These are phyloP conservation scores for Dasypogon diadema DNA, from an alignment of 2,888 invertebrate species.

Conservation along the genomic window DNA sequence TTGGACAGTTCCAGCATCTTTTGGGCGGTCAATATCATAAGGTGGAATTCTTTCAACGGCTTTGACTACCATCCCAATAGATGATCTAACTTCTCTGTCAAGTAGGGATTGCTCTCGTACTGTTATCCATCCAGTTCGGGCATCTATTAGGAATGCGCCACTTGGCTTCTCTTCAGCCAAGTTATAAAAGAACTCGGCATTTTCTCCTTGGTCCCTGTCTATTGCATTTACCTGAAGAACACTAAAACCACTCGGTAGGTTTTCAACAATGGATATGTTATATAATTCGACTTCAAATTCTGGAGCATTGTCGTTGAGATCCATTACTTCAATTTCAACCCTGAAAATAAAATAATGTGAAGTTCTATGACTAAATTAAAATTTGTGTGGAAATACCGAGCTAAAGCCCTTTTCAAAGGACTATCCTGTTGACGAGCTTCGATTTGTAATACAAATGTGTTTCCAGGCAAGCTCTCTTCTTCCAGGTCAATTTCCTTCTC, in stretches of 20 bases:
- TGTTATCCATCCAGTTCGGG: constrained; percentile 86
- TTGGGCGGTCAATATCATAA: constrained; percentile 65
- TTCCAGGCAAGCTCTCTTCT: constrained; percentile 77
- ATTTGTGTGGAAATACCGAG: constrained; percentile 66
- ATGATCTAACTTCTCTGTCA: constrained; percentile 82
- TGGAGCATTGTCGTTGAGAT: constrained; percentile 86
- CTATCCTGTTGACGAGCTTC: constrained; percentile 85
- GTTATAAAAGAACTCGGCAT: constrained; percentile 85
- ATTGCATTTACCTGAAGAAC: constrained; percentile 75
- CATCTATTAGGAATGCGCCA: constrained; percentile 84
- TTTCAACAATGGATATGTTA: constrained; percentile 92
- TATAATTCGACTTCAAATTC: constrained; percentile 91
- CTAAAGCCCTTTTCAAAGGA: constrained; percentile 79
- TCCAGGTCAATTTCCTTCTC: constrained; percentile 87
- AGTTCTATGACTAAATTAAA: neutral
- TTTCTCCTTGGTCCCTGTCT: constrained; percentile 87
- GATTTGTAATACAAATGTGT: constrained; percentile 81
- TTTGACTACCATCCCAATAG: constrained; percentile 80
- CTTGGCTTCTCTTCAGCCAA: constrained; percentile 75
- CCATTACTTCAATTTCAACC: constrained; percentile 79
- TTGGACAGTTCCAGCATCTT: constrained; percentile 72
- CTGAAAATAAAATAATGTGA: constrained; percentile 61
- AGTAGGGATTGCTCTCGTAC: constrained; percentile 80
- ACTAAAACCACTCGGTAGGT: constrained; percentile 82
- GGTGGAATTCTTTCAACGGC: constrained; percentile 82